Base-by-base conservation (phyloP, 2,113 vertebrate species). In the Thermophis baileyi region DNA sequence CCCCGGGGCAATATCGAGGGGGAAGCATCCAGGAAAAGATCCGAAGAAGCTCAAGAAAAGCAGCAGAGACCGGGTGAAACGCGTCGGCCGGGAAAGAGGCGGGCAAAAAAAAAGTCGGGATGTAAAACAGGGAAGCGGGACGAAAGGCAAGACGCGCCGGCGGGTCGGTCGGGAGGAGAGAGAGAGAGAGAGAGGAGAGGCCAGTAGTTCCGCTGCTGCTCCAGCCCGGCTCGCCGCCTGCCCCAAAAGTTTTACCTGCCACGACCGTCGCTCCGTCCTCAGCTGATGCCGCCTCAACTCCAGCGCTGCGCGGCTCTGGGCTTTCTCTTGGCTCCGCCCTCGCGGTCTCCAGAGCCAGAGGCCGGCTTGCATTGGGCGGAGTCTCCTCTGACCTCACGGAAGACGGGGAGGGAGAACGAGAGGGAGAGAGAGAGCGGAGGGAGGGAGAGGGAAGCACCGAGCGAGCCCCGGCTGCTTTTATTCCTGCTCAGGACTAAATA, bases 221-320 rank as follows among this genome's bases (percentile, higher is more conserved):
- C 74, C 18, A 22, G 7, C 7, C 35, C 7, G 74, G 50, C 50
- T 27, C 47, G 0, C 47, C 22, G 57, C 25, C 57, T 44, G 7
- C 7, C 74, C 7, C 74, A 20, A 81, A 81, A 81, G 35, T 81
- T 81, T 24, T 81, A 81, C 69, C 69, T 81, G 69, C n/a, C 16
- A 8, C 74, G 18, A 40, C 74, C 74, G 74, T 40, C 35, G 16
- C 90, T 89, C 50, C 14, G 87, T 86, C 24, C 63, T 74, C 93
- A 91, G 90, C 93, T 91, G 93, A 89, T 93, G 90, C 51, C 63
- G 90, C 54, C 90, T 91, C 93, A 46, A 90, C 87, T 69, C 88
- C 35, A 40, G 35, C 57, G 27, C 89, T 49, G 92, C 27, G 92
- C 85, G 6, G 85, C 51, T n/a, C 46, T 25, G 10, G 0, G 4